These are phyloP conservation scores for Agrochola lychnidis DNA, from an alignment of 2,888 invertebrate genomes.

Conservation along the genomic window DNA sequence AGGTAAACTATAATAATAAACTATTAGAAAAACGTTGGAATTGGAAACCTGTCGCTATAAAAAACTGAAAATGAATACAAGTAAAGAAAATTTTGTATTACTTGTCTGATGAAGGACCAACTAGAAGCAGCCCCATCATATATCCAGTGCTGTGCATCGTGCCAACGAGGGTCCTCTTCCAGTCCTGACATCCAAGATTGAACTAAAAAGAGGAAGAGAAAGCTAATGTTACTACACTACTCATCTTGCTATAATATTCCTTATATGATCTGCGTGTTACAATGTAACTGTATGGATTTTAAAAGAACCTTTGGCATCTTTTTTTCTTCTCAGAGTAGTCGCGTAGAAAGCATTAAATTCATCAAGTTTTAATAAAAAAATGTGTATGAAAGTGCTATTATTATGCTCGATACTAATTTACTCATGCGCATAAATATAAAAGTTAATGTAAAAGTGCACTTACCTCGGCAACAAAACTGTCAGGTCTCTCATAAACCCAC, in stretches of 20 bases:
- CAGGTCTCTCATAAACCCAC: slow-evolving; percentile 52
- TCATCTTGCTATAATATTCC: not conserved
- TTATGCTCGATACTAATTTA: too few relatives aligned
- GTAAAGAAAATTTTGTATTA: slow-evolving; percentile 15
- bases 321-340: too few relatives aligned
- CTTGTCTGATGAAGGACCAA: slow-evolving; percentile 61
- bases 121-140: slow-evolving; percentile 87
- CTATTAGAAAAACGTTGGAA: not conserved
- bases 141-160: slow-evolving; percentile 89
- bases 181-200: slow-evolving; percentile 70
- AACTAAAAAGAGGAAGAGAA: slow-evolving; percentile 50
- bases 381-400: not conserved
- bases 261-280: not conserved
- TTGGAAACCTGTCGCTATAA: not conserved
- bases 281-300: not conserved
- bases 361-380: too few relatives aligned
- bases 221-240: not conserved
- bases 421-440: too few relatives aligned
- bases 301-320: not conserved
- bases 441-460: slow-evolving; percentile 4
- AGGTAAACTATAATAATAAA: not conserved
- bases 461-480: slow-evolving; percentile 62
- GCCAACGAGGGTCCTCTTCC: slow-evolving; percentile 85
- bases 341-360: too few relatives aligned
- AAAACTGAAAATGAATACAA: not conserved